Base-by-base conservation (phyloP, 2,797 vertebrate genomes). In the Micrastur ruficollis region DNA sequence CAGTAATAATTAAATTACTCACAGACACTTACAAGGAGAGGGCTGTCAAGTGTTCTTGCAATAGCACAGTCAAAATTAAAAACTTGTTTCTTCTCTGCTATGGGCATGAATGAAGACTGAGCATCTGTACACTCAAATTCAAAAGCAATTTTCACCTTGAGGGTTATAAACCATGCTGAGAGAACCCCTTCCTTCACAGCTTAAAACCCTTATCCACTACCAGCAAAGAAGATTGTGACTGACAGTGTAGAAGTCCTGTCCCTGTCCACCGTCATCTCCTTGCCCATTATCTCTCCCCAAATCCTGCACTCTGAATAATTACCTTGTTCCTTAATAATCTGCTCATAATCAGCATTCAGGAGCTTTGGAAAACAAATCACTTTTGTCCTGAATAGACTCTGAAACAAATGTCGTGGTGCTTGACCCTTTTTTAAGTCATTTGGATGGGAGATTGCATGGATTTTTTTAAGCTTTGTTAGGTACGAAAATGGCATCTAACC, bases 251-350 rank as follows among this genome's bases (percentile, higher is more conserved):
- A 82, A 73, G 34, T 62, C 21, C 6, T 11, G 6, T 46, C 8
- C 0, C 25, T 67, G 0, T 40, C 34, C 2, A 1, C 29, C 14
- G 17, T 72, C 63, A 66, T 56, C 21, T 53, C 13, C 58, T 75
- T 68, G 36, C 27, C 44, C 14, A 27, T 65, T 50, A 61, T 53
- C 14, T 68, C 59, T 76, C 38, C 21, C 14, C 18, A 72, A 22
- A 82, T 68, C 20, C 32, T 42, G 7, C 7, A 46, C 6, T 71
- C 6, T 61, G 22, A 79, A 75, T 52, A 75, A 75, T 53, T 85
- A 65, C 10, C 5, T 82, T 66, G 9, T 18, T 88, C 27, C 11
- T n/a, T 61, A 76, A 46, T 70, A 53, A 44, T 65, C 17, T 80
- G 6, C n/a, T 65, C 18, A 32, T 67, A 79, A 34, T 34, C 46